phyloP scores from a whole-genome alignment of 2,113 vertebrate genomes.

The Elaphurus davidianus region DNA sequence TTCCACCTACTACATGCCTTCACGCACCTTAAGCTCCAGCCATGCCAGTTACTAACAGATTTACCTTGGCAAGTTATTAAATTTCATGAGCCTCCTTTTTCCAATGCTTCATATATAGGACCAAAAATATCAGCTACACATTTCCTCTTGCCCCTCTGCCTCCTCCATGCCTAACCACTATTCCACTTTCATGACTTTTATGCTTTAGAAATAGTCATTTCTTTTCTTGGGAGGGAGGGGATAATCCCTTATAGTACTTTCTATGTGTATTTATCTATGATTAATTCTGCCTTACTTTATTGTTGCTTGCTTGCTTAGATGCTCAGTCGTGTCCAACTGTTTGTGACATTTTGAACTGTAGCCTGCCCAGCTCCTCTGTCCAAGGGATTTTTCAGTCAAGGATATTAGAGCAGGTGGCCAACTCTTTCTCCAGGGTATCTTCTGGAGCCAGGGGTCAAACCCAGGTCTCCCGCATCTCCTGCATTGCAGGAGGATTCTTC shows the following conservation, averaged over 20 bases:
- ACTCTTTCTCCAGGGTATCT: neutral
- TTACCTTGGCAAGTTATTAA: neutral
- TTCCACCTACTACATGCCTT: too few relatives aligned
- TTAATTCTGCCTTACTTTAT: neutral
- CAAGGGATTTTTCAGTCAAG: neutral
- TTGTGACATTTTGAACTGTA: neutral
- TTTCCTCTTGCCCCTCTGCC: neutral
- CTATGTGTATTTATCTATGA: neutral
- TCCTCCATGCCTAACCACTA: neutral
- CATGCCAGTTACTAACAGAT: rapidly evolving
- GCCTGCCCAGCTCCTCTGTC: neutral
- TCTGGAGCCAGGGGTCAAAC: neutral
- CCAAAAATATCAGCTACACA: neutral
- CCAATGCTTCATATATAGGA: neutral
- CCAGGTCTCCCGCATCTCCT: neutral
- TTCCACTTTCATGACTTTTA: neutral
- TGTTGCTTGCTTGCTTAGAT: neutral
- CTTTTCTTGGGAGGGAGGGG: rapidly evolving
- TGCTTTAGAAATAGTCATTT: neutral
- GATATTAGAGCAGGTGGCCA: neutral
- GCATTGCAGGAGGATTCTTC: neutral
- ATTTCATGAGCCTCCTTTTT: neutral
- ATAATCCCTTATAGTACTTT: neutral
- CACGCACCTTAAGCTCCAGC: neutral
- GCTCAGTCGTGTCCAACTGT: neutral